phyloP scores from a whole-genome alignment of 2,797 vertebrate genomes.

The Steatocranus sp. region DNA sequence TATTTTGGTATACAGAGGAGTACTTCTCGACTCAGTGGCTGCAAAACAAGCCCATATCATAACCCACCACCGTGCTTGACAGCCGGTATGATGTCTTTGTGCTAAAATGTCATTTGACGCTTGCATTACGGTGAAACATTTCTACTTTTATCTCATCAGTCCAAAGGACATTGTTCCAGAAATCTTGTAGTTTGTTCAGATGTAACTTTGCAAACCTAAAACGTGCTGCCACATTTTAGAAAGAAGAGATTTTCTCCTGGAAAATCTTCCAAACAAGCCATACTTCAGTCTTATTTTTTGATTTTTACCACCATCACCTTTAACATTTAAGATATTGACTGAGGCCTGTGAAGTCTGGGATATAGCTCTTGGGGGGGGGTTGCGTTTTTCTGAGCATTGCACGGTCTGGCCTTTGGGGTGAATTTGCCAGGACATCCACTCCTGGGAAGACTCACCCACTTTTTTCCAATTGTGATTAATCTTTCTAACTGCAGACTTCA shows the following conservation, averaged over 20 bases:
- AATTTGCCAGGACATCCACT: neutral
- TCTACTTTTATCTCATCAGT: neutral
- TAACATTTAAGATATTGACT: neutral
- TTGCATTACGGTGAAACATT: neutral
- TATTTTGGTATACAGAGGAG: neutral
- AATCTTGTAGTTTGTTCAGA: neutral
- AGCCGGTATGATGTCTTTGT: neutral
- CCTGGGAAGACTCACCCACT: neutral
- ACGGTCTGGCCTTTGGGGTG: neutral
- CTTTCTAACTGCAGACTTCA: neutral
- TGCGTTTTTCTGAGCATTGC: neutral
- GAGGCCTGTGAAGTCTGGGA: neutral
- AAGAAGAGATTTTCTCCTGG: neutral
- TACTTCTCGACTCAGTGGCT: accelerated
- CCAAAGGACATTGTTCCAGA: neutral
- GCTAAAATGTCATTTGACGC: neutral
- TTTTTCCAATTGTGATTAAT: neutral
- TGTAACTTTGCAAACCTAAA: neutral
- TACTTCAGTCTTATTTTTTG: neutral
- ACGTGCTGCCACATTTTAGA: neutral
- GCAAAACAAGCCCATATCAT: neutral
- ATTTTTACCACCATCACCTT: neutral
- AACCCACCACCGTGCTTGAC: neutral
- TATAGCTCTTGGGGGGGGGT: neutral
- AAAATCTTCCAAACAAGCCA: neutral